Conservation (phyloP, 2,113 vertebrate species). For the Xiphophorus couchianus region DNA sequence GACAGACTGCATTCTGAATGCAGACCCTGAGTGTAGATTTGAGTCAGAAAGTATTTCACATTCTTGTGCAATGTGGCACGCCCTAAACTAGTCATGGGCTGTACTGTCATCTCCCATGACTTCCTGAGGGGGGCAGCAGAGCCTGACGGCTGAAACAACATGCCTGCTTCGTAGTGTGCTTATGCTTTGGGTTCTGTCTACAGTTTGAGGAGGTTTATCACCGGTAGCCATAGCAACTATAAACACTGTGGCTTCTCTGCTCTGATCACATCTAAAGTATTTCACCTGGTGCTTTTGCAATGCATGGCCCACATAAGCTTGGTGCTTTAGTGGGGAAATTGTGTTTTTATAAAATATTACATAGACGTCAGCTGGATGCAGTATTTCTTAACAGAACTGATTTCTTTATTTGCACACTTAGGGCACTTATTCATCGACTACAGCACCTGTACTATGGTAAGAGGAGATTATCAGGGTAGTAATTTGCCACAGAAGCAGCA, state of each 20-base stretch:
- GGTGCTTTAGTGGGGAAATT: too few species aligned
- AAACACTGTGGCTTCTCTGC: too few species aligned
- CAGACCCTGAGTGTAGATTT: neutral
- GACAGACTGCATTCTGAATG: neutral
- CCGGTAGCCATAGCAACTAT: too few species aligned
- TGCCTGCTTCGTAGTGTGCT: neutral
- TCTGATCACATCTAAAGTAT: too few species aligned
- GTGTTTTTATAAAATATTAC: too few species aligned
- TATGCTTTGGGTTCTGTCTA: neutral
- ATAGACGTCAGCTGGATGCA: neutral
- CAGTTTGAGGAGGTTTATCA: too few species aligned
- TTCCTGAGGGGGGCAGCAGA: constrained; percentile 31
- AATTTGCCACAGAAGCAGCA: neutral
- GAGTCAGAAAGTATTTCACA: neutral
- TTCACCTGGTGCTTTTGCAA: too few species aligned
- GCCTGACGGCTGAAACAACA: neutral
- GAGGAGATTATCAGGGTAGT: neutral
- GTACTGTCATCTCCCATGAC: neutral
- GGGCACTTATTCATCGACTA: too few species aligned
- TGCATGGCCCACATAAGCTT: too few species aligned
- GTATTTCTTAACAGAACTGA: neutral
- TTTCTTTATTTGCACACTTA: neutral
- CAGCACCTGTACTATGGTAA: neutral
- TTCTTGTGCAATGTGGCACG: neutral
- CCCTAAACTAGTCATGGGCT: neutral